These are phyloP conservation scores for Enteromius anoplus DNA, from an alignment of 2,797 vertebrate genomes.

Conservation along the genomic window DNA sequence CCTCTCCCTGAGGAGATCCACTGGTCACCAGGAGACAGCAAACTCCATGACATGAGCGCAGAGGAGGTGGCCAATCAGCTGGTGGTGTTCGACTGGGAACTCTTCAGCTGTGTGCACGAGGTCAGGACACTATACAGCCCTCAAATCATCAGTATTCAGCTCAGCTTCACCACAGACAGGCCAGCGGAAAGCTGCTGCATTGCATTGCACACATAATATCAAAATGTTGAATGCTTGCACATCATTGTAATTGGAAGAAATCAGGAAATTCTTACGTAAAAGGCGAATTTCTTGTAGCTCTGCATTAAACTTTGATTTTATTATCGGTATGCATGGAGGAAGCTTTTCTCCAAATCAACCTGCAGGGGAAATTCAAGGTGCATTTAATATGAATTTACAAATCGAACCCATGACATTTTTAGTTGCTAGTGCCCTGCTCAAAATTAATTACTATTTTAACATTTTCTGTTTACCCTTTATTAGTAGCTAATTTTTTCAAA, in stretches of 20 bases:
- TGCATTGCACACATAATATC: neutral
- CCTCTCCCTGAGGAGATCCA: constrained; percentile 94
- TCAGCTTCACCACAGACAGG: neutral
- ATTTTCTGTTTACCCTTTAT: neutral
- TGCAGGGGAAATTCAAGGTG: neutral
- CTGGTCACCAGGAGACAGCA: constrained; percentile 90
- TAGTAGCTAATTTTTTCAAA: neutral
- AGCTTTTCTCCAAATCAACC: neutral
- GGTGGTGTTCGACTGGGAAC: constrained; percentile 94
- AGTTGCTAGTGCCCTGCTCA: neutral
- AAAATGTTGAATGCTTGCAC: neutral
- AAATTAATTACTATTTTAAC: neutral
- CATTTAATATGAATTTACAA: neutral
- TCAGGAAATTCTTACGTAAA: neutral
- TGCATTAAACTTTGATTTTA: neutral
- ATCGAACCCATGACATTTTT: neutral
- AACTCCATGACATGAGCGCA: constrained; percentile 91
- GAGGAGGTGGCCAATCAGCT: constrained; percentile 94
- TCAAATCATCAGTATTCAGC: constrained; percentile 13
- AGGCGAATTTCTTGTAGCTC: neutral
- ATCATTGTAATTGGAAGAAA: too few species aligned
- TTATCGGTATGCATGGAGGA: neutral
- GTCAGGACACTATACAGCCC: constrained; percentile 66
- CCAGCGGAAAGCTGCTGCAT: neutral
- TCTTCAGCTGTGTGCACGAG: constrained; percentile 96